These are phyloP conservation scores for Merops nubicus DNA, from an alignment of 2,113 vertebrate genomes.

Conservation along the genomic window DNA sequence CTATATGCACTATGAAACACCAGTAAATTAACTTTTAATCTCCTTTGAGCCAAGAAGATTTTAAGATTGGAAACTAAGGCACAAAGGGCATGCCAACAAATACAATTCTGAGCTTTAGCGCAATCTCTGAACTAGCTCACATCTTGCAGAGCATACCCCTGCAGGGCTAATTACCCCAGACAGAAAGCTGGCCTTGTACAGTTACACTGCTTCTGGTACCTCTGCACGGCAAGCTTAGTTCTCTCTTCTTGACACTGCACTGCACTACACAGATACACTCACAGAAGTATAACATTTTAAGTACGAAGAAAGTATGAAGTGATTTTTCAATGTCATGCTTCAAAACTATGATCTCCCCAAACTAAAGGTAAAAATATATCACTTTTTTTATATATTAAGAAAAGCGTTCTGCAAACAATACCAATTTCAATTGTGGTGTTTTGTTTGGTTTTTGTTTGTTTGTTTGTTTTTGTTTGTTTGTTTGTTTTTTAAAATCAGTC, in stretches of 20 bases:
- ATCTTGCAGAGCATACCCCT: not conserved
- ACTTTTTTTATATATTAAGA: not conserved
- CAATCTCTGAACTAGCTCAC: not conserved
- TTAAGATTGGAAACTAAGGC: conserved; percentile 44
- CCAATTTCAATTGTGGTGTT: not conserved
- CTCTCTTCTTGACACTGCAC: not conserved
- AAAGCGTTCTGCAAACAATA: not conserved
- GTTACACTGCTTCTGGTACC: not conserved
- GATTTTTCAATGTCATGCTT: not conserved
- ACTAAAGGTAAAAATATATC: not conserved
- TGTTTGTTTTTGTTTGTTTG: too few species aligned
- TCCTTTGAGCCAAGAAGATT: conserved; percentile 46
- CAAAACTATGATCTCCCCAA: not conserved
- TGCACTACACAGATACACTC: not conserved
- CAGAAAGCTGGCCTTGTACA: not conserved
- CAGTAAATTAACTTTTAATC: conserved; percentile 63
- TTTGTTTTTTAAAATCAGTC: not conserved
- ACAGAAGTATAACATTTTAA: not conserved
- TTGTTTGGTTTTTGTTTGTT: too few species aligned
- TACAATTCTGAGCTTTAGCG: conserved; percentile 2
- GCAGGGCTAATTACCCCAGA: conserved; percentile 37
- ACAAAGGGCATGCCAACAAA: conserved; percentile 47
- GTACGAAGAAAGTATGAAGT: not conserved
- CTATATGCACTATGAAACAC: conserved; percentile 14
- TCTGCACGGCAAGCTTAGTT: not conserved